phyloP scores from a whole-genome alignment of 1,140 invertebrate genomes.

The Gerris buenoi region DNA sequence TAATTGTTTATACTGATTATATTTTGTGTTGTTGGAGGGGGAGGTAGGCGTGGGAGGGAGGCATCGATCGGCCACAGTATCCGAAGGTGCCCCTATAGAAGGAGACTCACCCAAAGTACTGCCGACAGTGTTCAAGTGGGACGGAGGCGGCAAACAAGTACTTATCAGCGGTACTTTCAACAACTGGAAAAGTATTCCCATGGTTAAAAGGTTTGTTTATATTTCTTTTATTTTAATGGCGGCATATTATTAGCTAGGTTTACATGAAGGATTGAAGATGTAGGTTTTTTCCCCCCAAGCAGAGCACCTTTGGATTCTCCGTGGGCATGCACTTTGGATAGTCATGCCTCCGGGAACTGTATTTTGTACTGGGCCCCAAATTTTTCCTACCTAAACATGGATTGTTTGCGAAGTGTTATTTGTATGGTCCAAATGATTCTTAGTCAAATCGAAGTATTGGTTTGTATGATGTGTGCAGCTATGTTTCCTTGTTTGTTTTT shows the following conservation, averaged over 20 bases:
- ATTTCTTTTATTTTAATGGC: too few relatives aligned
- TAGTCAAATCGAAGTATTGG: too few relatives aligned
- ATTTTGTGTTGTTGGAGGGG: conserved; percentile 25
- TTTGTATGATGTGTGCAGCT: not conserved
- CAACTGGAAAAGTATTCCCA: conserved; percentile 88
- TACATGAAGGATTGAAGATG: too few relatives aligned
- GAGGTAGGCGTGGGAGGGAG: conserved; percentile 36
- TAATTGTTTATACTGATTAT: conserved; percentile 14
- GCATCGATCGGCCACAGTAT: conserved; percentile 52
- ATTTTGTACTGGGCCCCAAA: not conserved
- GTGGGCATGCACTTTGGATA: not conserved
- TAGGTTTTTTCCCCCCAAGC: too few relatives aligned
- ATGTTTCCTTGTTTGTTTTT: not conserved
- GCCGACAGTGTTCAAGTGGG: conserved; percentile 94
- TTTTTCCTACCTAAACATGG: not conserved
- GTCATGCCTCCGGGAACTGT: not conserved
- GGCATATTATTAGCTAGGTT: too few relatives aligned
- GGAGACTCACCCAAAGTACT: conserved; percentile 41
- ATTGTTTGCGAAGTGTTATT: not conserved
- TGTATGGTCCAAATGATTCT: not conserved
- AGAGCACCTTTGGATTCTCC: not conserved
- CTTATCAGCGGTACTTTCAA: conserved; percentile 90
- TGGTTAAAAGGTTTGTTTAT: conserved; percentile 64
- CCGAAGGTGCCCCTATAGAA: conserved; percentile 40
- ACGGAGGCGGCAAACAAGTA: conserved; percentile 86